A percentile compares a stretch with the other conserved stretches of the same genome.
Conservation (phyloP, 2,797 vertebrate genomes). For the Percopsis omiscomaycus region DNA sequence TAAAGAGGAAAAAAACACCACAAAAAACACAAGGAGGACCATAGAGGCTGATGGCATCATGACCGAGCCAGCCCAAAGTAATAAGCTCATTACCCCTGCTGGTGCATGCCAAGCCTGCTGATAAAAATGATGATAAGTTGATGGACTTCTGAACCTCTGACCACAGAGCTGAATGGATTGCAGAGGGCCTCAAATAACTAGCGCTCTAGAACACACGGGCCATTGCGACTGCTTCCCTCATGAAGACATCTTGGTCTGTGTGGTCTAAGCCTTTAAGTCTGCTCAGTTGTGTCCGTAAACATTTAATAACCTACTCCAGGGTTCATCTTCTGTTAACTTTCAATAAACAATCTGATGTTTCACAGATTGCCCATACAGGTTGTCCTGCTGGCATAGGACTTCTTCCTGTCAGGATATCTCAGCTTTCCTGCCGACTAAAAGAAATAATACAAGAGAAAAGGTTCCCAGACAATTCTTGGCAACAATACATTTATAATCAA, state of each 20-base stretch:
- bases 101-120: conserved; percentile 17
- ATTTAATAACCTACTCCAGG: neutral
- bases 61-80: conserved; percentile 17
- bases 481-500: no score
- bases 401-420: neutral
- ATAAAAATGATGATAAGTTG: conserved; percentile 26
- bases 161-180: conserved; percentile 26
- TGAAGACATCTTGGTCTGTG: neutral
- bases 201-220: neutral
- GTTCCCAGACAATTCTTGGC: no score
- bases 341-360: neutral
- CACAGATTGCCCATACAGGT: neutral
- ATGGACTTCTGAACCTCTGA: conserved; percentile 11
- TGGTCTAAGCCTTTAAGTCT: neutral
- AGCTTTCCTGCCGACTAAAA: no score
- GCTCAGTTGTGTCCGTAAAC: neutral
- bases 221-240: neutral
- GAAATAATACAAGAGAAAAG: no score
- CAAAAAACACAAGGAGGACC: neutral
- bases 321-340: neutral
- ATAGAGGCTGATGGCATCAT: conserved; percentile 11
- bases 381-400: neutral
- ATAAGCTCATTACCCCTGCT: conserved; percentile 28
- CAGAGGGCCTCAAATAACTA: neutral
- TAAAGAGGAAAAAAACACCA: neutral